Evolutionary conservation across 1,140 invertebrate species (phyloP), one percentile per base, ranked within the genome.

Genomic region (Aphelinus certus): DNA sequence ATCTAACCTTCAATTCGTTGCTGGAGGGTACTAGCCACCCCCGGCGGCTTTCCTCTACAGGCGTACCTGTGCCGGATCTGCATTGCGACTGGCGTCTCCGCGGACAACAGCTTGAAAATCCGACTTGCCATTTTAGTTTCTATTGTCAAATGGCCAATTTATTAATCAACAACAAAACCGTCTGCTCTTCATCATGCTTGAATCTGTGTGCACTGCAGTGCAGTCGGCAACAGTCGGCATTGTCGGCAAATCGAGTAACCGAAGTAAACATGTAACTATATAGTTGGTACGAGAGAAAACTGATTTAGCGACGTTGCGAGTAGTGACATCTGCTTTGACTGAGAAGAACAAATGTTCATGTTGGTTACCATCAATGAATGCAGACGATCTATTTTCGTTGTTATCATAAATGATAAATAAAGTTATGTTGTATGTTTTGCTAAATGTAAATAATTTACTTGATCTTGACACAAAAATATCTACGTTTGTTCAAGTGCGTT

Each of bases 41-140:
- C 89, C n/a, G 93, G 93, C 10, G 91, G 88, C 87, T 92, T 93
- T 78, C 94, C 94, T 78, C 92, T 88, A 26, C 26, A 26, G 10
- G 86, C 86, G 80, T 92, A 91, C 1, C 89, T 91, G 76, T 89
- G 76, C 49, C 90, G 85, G 47, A 90, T 65, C 76, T 86, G 83
- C 68, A 78, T 79, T 45, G 51, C 42, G 48, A 68, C 76, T 0
- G 57, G 43, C n/a, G 79, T 74, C 60, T 80, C 76, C 6, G 51
- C 51, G 10, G 76, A 71, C 2, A 83, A 73, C 49, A 76, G 61
- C 43, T 76, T 67, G 71, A 81, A 81, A 6, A 82, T 75, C 75
- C 73, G 69, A 69, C 65, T 74, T 6, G 79, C 74, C 82, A 83
- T 84, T 57, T 7, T 55, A 49, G 10, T 68, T 57, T 42, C 49